Percentiles rank a stretch among this genome's conserved stretches.
phyloP scores from a whole-genome alignment of 1,140 invertebrate genomes.

The Harlomillsia oculata region DNA sequence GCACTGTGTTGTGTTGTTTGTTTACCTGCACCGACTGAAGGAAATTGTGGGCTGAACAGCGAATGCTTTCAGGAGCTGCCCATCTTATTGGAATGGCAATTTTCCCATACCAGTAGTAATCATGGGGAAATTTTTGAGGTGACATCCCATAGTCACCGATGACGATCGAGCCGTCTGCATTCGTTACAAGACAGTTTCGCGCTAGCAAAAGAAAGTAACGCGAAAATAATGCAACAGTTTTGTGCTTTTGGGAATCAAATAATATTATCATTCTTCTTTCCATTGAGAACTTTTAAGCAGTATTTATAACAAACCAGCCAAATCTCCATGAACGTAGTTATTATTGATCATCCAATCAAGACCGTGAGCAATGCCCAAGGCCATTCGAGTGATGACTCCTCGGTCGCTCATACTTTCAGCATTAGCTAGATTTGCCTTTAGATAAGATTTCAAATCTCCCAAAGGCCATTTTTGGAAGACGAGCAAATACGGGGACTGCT shows the following conservation, averaged over 20 bases:
- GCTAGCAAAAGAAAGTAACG: neutral
- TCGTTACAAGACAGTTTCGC: conserved; percentile 17
- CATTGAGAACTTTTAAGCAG: too few relatives aligned
- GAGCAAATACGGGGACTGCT: conserved; percentile 54
- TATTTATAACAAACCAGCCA: too few relatives aligned
- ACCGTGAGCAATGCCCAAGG: conserved; percentile 41
- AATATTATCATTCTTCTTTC: too few relatives aligned
- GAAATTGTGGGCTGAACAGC: too few relatives aligned
- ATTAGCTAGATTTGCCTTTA: conserved; percentile 45
- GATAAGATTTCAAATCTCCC: conserved; percentile 56
- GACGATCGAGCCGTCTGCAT: conserved; percentile 13
- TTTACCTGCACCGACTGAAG: too few relatives aligned
- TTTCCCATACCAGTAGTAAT: conserved; percentile 59
- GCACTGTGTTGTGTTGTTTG: too few relatives aligned
- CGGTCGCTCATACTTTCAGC: conserved; percentile 46
- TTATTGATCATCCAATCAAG: conserved; percentile 19
- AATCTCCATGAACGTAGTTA: conserved; percentile 12
- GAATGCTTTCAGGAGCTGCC: conserved; percentile 62
- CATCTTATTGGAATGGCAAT: conserved; percentile 61
- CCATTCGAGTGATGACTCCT: conserved; percentile 46
- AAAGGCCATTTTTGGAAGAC: conserved; percentile 36
- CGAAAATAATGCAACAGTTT: too few relatives aligned
- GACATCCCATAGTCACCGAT: conserved; percentile 33
- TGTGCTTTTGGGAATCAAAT: too few relatives aligned
- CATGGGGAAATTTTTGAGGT: conserved; percentile 43